These are phyloP conservation scores for Rhinichthys klamathensis DNA, from an alignment of 2,113 vertebrate species.

Conservation along the genomic window DNA sequence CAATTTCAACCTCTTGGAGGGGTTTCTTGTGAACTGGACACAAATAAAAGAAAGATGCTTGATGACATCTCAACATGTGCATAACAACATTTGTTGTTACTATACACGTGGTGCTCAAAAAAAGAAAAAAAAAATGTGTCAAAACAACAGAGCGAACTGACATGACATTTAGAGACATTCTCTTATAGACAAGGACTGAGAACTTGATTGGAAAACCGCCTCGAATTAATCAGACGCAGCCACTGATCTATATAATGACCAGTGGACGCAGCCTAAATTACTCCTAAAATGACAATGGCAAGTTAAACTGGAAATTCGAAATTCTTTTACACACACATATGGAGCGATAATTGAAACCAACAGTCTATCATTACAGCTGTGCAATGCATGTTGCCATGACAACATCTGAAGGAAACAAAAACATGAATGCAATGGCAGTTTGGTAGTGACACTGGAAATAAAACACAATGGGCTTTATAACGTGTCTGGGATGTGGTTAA, in stretches of 20 bases:
- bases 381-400: slow-evolving; percentile 43
- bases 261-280: neutral
- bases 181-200: neutral
- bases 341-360: slow-evolving; percentile 3
- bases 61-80: neutral
- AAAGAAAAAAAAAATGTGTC: neutral
- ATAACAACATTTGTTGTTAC: neutral
- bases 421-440: neutral
- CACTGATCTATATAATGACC: no score
- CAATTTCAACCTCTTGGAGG: slow-evolving; percentile 98
- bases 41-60: neutral
- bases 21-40: slow-evolving; percentile 95
- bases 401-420: slow-evolving; percentile 9
- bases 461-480: slow-evolving; percentile 20
- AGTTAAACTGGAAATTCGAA: neutral
- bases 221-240: slow-evolving; percentile 10
- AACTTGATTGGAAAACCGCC: neutral
- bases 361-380: slow-evolving; percentile 11
- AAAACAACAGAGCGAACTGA: neutral
- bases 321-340: neutral
- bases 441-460: neutral
- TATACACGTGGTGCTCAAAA: neutral
- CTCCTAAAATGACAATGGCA: slow-evolving; percentile 5
- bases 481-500: slow-evolving; percentile 8
- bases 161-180: neutral